phyloP scores from a whole-genome alignment of 2,113 vertebrate species.

The Dasyurus viverrinus region DNA sequence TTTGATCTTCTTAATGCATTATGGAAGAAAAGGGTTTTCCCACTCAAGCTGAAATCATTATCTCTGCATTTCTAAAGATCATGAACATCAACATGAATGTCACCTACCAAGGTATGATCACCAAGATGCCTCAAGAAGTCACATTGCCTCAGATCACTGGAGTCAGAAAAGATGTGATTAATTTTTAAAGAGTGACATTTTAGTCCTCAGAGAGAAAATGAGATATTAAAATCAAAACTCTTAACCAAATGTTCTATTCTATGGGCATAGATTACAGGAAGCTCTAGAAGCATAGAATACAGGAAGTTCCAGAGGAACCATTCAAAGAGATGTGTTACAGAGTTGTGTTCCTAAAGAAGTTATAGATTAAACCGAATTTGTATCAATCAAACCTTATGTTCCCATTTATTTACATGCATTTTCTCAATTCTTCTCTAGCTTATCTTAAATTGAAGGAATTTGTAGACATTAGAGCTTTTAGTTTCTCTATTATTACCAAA shows the following conservation, averaged over 20 bases:
- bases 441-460: conserved; percentile 22
- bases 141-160: not conserved
- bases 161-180: not conserved
- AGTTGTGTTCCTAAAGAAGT: conserved; percentile 23
- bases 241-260: conserved; percentile 38
- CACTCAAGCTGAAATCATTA: not conserved
- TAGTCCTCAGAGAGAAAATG: not conserved
- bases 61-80: not conserved
- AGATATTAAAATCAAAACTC: not conserved
- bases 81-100: not conserved
- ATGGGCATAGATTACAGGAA: not conserved
- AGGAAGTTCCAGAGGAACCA: conserved; percentile 37
- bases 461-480: conserved; percentile 18
- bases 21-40: not conserved
- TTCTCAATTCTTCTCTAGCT: conserved; percentile 34
- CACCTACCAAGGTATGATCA: not conserved
- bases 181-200: not conserved
- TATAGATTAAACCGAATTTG: conserved; percentile 14
- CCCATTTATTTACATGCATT: conserved; percentile 4
- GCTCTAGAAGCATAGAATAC: conserved; percentile 12
- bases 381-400: conserved; percentile 21
- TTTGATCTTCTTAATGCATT: not conserved
- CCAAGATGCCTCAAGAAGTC: not conserved
- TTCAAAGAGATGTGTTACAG: not conserved
- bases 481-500: not conserved